Conservation (phyloP, 2,888 invertebrate genomes). For the Drosophila rellima region DNA sequence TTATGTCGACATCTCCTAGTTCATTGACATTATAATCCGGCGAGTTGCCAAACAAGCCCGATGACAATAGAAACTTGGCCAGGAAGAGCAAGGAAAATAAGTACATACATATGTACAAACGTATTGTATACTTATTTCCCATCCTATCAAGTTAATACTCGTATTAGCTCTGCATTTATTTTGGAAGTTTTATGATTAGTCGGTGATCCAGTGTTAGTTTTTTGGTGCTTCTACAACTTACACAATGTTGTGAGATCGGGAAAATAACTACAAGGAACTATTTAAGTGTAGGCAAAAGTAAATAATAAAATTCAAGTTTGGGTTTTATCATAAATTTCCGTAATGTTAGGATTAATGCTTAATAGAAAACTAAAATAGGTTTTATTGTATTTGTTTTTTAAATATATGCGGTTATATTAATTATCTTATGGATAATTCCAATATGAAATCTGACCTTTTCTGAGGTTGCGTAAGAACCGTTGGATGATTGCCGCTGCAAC, state of each 20-base stretch:
- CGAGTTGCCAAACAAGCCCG: slow-evolving; percentile 43
- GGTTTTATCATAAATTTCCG: slow-evolving; percentile 15
- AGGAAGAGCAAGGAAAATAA: slow-evolving; percentile 8
- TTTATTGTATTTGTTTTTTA: not conserved
- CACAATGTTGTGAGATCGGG: slow-evolving; percentile 42
- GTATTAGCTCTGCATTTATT: slow-evolving; percentile 5
- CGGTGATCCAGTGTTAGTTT: slow-evolving; percentile 33
- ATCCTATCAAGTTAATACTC: not conserved
- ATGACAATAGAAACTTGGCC: slow-evolving; percentile 49
- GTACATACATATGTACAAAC: not conserved
- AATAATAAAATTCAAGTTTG: slow-evolving; percentile 24
- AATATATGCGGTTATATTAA: slow-evolving; percentile 9
- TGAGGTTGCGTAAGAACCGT: slow-evolving; percentile 83
- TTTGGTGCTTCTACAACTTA: slow-evolving; percentile 23
- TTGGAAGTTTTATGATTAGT: slow-evolving; percentile 17
- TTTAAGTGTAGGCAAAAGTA: slow-evolving; percentile 15
- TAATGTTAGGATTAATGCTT: slow-evolving; percentile 18
- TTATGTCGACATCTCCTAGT: slow-evolving; percentile 34
- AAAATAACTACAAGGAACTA: slow-evolving; percentile 35
- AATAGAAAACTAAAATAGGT: not conserved
- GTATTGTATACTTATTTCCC: not conserved
- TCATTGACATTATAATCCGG: slow-evolving; percentile 67
- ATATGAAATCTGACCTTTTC: slow-evolving; percentile 84
- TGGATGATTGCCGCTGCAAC: slow-evolving; percentile 85
- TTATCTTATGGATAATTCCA: slow-evolving; percentile 32